Conservation (phyloP, 2,888 invertebrate genomes). For the Spialia ferax region DNA sequence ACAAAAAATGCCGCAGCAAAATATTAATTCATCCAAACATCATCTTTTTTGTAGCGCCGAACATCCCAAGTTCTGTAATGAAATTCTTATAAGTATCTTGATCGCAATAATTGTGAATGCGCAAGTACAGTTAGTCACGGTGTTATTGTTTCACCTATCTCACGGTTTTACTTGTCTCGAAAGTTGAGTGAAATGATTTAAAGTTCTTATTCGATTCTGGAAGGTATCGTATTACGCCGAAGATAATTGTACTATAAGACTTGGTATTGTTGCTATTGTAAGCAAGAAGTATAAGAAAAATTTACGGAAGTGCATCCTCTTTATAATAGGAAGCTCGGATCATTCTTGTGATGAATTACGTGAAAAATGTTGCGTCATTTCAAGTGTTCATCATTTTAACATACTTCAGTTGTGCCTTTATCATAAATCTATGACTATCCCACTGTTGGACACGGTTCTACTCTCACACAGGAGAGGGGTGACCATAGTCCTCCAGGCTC, state of each 20-base stretch:
- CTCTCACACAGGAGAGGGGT: too few species aligned
- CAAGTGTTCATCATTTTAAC: too few species aligned
- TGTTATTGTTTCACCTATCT: slow-evolving; percentile 69
- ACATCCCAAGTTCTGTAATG: background rate
- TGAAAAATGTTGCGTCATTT: too few species aligned
- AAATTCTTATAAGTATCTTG: background rate
- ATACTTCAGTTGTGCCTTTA: too few species aligned
- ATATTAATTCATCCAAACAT: too few species aligned
- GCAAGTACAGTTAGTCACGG: slow-evolving; percentile 13
- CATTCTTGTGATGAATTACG: too few species aligned
- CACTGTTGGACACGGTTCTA: too few species aligned
- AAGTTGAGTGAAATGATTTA: slow-evolving; percentile 73
- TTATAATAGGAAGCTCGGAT: too few species aligned
- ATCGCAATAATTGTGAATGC: slow-evolving; percentile 15
- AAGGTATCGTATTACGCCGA: slow-evolving; percentile 5
- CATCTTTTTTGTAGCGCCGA: too few species aligned
- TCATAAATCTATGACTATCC: too few species aligned
- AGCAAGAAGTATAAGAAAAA: background rate
- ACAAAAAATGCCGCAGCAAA: too few species aligned
- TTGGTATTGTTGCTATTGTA: background rate
- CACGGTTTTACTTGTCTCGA: slow-evolving; percentile 81
- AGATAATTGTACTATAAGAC: slow-evolving; percentile 23
- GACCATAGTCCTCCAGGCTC: too few species aligned
- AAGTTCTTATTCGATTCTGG: slow-evolving; percentile 39
- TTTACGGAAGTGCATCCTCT: background rate